A percentile compares a stretch with the other conserved stretches of the same genome.
phyloP scores from a whole-genome alignment of 2,797 vertebrate genomes.

The Notoglanidium macrostoma region DNA sequence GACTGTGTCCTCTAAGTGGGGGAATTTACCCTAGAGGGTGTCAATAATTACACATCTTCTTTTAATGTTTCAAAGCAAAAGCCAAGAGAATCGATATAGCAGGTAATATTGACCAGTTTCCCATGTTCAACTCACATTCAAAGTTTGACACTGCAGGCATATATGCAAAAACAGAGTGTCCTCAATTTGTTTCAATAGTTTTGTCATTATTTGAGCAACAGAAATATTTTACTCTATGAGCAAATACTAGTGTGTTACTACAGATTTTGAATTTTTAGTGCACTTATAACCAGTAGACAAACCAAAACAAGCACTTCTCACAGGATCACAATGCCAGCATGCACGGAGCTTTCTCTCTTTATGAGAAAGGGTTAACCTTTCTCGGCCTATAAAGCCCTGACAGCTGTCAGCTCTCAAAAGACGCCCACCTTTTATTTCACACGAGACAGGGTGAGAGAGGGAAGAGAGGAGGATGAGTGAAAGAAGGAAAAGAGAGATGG shows the following conservation, averaged over 20 bases:
- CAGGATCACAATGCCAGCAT: conserved; percentile 13
- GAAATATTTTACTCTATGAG: background rate
- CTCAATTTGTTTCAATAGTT: background rate
- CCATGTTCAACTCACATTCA: background rate
- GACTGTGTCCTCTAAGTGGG: background rate
- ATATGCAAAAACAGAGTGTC: background rate
- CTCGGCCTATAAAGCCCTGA: conserved; percentile 49
- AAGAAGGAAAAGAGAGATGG: conserved; percentile 34
- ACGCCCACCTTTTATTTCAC: conserved; percentile 57
- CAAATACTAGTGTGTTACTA: background rate
- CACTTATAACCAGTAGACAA: background rate
- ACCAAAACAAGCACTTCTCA: background rate
- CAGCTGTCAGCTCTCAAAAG: conserved; percentile 57
- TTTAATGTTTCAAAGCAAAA: conserved; percentile 27
- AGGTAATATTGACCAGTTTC: background rate
- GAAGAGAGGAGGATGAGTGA: conserved; percentile 9
- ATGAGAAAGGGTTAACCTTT: conserved; percentile 53
- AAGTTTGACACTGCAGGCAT: background rate
- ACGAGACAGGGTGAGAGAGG: conserved; percentile 34
- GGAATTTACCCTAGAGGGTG: background rate
- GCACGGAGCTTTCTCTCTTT: conserved; percentile 31
- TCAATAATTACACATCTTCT: conserved; percentile 7
- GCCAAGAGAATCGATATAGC: background rate
- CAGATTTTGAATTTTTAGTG: too few species aligned
- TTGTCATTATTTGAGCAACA: background rate